Percentiles rank a stretch among this genome's conserved stretches.
Conservation (phyloP, 2,888 invertebrate genomes). For the Diarsia rubi region DNA sequence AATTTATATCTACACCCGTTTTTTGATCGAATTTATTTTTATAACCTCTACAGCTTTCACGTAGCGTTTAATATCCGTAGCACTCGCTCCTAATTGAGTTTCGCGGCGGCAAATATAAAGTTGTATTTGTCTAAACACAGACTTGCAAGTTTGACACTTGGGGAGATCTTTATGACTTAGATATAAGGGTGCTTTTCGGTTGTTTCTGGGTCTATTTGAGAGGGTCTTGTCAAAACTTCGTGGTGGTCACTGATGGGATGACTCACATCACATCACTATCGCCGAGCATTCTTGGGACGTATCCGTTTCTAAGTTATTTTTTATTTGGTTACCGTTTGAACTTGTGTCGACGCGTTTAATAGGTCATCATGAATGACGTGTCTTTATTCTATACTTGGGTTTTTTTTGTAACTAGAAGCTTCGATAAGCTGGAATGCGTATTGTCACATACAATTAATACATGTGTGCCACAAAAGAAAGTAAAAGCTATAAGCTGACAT, state of each 20-base stretch:
- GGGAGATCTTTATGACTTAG: conserved; percentile 62
- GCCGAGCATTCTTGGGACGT: conserved; percentile 85
- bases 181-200: conserved; percentile 69
- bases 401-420: conserved; percentile 15
- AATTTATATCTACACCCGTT: conserved; percentile 44
- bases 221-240: conserved; percentile 76
- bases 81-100: conserved; percentile 67
- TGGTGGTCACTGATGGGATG: conserved; percentile 87
- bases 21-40: conserved; percentile 44
- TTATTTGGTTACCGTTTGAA: conserved; percentile 78
- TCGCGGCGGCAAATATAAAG: conserved; percentile 70
- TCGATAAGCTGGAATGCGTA: conserved; percentile 13
- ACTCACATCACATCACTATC: conserved; percentile 87
- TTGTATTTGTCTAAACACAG: conserved; percentile 73
- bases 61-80: conserved; percentile 62
- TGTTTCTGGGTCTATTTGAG: conserved; percentile 61
- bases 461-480: background rate
- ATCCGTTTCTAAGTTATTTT: conserved; percentile 83
- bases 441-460: background rate
- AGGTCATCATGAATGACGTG: conserved; percentile 67
- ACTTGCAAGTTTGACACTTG: conserved; percentile 66
- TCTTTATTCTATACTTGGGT: conserved; percentile 32
- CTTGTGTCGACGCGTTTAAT: conserved; percentile 79
- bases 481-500: background rate
- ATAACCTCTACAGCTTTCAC: conserved; percentile 30